These are phyloP conservation scores for Pagetopsis macropterus DNA, from an alignment of 2,797 vertebrate species.

Conservation along the genomic window DNA sequence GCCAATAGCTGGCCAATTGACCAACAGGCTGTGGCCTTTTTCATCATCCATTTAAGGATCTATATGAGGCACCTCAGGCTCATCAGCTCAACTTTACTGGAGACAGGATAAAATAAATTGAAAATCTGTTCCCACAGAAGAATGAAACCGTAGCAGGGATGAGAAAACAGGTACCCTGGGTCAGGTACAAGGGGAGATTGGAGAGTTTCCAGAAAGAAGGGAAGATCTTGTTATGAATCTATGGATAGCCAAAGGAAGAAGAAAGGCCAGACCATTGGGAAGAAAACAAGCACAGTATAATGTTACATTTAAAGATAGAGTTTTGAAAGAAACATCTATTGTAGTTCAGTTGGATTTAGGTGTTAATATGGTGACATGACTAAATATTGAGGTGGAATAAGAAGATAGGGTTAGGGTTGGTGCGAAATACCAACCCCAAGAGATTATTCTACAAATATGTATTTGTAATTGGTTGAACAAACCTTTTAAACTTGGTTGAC, in stretches of 20 bases:
- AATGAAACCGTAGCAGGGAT: constrained; percentile 39
- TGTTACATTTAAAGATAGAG: constrained; percentile 8
- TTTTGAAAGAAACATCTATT: not conserved
- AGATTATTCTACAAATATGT: not conserved
- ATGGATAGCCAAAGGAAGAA: constrained; percentile 14
- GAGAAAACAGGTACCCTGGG: constrained; percentile 31
- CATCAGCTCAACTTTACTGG: constrained; percentile 68
- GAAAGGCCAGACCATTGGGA: constrained; percentile 3
- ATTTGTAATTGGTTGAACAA: not conserved
- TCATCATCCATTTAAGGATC: constrained; percentile 81
- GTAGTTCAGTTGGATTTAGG: not conserved
- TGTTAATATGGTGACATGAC: not conserved
- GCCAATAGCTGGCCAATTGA: constrained; percentile 64
- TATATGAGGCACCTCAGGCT: constrained; percentile 69
- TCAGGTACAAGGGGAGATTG: constrained; percentile 58
- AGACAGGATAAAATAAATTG: constrained; percentile 62
- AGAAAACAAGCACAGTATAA: constrained; percentile 3
- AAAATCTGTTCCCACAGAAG: constrained; percentile 42
- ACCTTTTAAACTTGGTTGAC: not conserved
- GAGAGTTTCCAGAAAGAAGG: constrained; percentile 55
- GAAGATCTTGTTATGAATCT: constrained; percentile 59
- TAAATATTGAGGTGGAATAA: not conserved
- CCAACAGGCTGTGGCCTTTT: constrained; percentile 65
- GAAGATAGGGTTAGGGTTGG: no score
- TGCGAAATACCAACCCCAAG: no score